A percentile compares a stretch with the other conserved stretches of the same genome.
Conservation (phyloP, 2,888 invertebrate genomes). For the Sipunculus nudus region DNA sequence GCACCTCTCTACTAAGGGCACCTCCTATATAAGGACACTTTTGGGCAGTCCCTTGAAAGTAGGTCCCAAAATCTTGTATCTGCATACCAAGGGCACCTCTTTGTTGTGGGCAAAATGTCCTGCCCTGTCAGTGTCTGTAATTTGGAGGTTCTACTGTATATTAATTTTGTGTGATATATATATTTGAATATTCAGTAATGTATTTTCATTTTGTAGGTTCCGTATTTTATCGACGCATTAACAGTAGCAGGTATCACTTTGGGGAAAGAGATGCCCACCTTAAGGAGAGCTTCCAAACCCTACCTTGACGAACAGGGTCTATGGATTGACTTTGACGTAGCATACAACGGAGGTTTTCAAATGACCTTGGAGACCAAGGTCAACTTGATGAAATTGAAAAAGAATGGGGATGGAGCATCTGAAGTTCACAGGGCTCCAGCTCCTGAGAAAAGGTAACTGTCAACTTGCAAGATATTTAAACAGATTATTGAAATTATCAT, state of each 20-base stretch:
- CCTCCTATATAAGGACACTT: no score
- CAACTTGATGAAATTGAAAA: slow-evolving; percentile 78
- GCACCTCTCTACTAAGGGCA: no score
- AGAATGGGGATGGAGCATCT: slow-evolving; percentile 24
- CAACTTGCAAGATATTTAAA: background rate
- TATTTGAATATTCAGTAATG: no score
- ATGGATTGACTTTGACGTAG: slow-evolving; percentile 86
- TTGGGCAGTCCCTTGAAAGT: no score
- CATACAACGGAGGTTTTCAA: slow-evolving; percentile 77
- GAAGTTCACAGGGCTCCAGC: no score
- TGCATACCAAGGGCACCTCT: no score
- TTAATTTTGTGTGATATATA: no score
- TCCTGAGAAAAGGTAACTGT: background rate
- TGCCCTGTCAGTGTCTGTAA: no score
- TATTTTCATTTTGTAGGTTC: slow-evolving; percentile 73
- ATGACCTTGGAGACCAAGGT: slow-evolving; percentile 89
- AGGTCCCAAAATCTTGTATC: no score
- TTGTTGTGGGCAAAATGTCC: no score
- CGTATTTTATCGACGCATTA: slow-evolving; percentile 88
- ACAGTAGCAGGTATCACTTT: slow-evolving; percentile 79
- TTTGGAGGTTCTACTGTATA: no score
- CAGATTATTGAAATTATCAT: background rate
- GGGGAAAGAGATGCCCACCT: slow-evolving; percentile 68
- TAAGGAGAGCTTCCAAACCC: slow-evolving; percentile 69
- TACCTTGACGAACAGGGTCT: slow-evolving; percentile 82